phyloP scores from a whole-genome alignment of 2,113 vertebrate genomes.

The Pelusios castaneus region DNA sequence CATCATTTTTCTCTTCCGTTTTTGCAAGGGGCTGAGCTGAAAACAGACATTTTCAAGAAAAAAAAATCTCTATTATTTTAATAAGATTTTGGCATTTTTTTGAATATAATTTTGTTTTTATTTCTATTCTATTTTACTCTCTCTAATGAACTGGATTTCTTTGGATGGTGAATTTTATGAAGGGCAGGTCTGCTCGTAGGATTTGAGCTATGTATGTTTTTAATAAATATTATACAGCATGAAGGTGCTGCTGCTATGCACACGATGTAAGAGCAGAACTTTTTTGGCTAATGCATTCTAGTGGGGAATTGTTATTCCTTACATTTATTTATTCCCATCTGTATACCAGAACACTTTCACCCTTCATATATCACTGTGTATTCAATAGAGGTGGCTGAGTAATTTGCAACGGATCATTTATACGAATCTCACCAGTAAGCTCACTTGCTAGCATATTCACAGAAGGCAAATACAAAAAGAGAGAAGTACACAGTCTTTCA shows the following conservation, averaged over 20 bases:
- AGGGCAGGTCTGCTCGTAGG: neutral
- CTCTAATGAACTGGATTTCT: conserved; percentile 10
- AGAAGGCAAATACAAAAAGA: neutral
- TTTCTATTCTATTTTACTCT: conserved; percentile 14
- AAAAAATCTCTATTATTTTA: too few species aligned
- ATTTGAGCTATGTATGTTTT: neutral
- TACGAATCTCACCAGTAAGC: conserved; percentile 1
- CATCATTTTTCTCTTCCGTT: neutral
- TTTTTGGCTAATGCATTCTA: conserved; percentile 65
- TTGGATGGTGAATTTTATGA: neutral
- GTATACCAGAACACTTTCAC: neutral
- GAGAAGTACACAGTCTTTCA: neutral
- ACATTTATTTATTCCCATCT: conserved; percentile 8
- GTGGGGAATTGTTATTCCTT: conserved; percentile 41
- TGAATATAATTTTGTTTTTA: neutral
- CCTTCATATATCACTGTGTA: neutral
- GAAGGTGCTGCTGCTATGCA: neutral
- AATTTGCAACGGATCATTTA: conserved; percentile 8
- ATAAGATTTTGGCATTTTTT: too few species aligned
- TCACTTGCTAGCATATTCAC: conserved; percentile 32
- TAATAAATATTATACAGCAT: neutral
- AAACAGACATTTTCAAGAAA: conserved; percentile 71
- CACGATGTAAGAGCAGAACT: neutral
- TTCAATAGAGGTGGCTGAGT: neutral
- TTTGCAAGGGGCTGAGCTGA: conserved; percentile 46